Evolutionary conservation across 1,140 invertebrate genomes (phyloP).

Genomic region (Drosophila tristis): DNA sequence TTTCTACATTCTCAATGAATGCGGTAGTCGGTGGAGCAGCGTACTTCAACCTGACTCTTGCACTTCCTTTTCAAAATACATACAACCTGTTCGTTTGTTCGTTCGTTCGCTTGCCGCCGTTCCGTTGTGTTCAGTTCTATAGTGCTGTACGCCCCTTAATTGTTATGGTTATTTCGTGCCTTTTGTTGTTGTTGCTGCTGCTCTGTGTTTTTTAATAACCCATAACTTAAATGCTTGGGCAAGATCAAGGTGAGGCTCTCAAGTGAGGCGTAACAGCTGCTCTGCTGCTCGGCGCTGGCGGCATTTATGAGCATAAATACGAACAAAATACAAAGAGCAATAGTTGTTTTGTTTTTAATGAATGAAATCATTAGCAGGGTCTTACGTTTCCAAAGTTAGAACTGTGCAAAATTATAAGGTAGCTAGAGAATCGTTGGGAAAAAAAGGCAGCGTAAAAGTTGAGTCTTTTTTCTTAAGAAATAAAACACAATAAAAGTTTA

Average conservation of each 20-base stretch:
- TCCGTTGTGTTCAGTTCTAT: constrained; percentile 14
- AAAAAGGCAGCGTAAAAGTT: too few relatives aligned
- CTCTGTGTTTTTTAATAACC: constrained; percentile 29
- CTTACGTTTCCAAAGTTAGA: not conserved
- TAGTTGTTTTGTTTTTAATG: constrained; percentile 31
- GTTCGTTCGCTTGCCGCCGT: constrained; percentile 1
- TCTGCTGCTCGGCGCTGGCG: not conserved
- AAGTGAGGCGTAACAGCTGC: constrained; percentile 58
- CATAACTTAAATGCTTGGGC: constrained; percentile 27
- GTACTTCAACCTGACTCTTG: constrained; percentile 27
- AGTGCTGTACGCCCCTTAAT: constrained; percentile 31
- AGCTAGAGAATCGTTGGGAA: too few relatives aligned
- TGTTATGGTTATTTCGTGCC: constrained; percentile 13
- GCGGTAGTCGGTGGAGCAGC: constrained; percentile 21
- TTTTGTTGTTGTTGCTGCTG: constrained; percentile 23
- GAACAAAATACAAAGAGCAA: constrained; percentile 21
- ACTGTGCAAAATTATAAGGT: not conserved
- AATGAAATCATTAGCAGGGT: constrained; percentile 36
- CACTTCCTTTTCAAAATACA: constrained; percentile 33
- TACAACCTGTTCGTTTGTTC: constrained; percentile 41
- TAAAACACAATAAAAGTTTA: too few relatives aligned
- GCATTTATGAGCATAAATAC: constrained; percentile 21
- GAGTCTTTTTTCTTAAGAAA: too few relatives aligned
- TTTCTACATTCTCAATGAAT: constrained; percentile 17
- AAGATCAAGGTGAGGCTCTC: constrained; percentile 73